Percentiles rank a stretch among this genome's conserved stretches.
phyloP scores from a whole-genome alignment of 2,888 invertebrate genomes.

The Oegoconia quadripuncta region DNA sequence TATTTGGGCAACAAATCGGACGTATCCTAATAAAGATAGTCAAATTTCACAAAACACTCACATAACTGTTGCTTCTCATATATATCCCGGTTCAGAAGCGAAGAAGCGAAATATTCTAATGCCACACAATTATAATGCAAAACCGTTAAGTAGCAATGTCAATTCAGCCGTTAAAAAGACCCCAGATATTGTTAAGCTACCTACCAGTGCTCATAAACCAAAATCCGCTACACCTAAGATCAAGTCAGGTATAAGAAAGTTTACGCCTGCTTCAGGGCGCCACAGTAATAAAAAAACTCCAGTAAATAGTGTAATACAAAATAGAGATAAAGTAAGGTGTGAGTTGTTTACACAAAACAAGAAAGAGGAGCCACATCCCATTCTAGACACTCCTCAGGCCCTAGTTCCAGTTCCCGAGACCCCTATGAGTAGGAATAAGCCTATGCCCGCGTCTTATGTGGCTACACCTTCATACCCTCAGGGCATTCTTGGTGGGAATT shows the following conservation, averaged over 20 bases:
- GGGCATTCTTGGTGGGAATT: conserved; percentile 41
- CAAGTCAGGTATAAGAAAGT: conserved; percentile 59
- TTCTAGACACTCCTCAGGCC: conserved; percentile 17
- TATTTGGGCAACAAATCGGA: conserved; percentile 37
- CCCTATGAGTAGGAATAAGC: conserved; percentile 49
- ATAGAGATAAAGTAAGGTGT: conserved; percentile 61
- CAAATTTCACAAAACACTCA: conserved; percentile 29
- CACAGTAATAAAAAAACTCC: conserved; percentile 53
- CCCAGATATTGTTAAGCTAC: conserved; percentile 42
- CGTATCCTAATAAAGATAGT: conserved; percentile 41
- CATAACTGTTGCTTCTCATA: conserved; percentile 25
- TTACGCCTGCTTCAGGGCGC: conserved; percentile 54
- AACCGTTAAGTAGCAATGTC: too few species aligned
- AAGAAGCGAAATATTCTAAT: conserved; percentile 41
- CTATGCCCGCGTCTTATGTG: conserved; percentile 43
- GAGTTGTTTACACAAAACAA: conserved; percentile 50
- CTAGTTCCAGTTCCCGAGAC: conserved; percentile 46
- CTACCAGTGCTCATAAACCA: conserved; percentile 39
- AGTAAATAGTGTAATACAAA: conserved; percentile 37
- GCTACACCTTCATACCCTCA: conserved; percentile 71
- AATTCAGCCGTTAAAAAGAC: conserved; percentile 42
- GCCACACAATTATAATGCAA: conserved; percentile 38
- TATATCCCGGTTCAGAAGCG: conserved; percentile 33
- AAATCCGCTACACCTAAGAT: conserved; percentile 60
- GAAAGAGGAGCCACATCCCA: conserved; percentile 33